Conservation (phyloP, 2,797 vertebrate species). For the Cryptoblepharus egeriae region DNA sequence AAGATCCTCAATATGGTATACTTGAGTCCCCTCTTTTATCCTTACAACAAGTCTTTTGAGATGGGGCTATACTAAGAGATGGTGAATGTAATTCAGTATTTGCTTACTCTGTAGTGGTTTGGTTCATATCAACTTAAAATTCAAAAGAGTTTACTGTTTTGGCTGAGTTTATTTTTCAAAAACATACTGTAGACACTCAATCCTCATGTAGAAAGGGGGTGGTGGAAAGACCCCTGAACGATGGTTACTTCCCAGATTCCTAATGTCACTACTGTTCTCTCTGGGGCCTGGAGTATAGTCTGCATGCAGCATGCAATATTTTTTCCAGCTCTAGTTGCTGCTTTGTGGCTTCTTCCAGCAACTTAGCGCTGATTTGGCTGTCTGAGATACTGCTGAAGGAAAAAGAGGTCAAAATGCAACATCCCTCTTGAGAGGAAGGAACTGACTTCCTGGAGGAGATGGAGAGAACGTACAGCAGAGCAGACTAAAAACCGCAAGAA, state of each 20-base stretch:
- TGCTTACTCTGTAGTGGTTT: too few relatives aligned
- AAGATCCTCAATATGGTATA: too few relatives aligned
- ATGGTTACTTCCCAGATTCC: neutral
- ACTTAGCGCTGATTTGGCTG: neutral
- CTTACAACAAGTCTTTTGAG: too few relatives aligned
- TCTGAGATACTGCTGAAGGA: neutral
- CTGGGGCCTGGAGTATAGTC: neutral
- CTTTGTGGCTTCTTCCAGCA: neutral
- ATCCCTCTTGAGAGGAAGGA: neutral
- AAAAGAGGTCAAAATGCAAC: neutral
- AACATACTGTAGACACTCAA: too few relatives aligned
- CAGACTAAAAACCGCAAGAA: neutral
- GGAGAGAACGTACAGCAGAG: neutral
- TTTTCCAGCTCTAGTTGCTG: neutral
- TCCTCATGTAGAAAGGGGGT: too few relatives aligned
- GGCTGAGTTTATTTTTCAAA: too few relatives aligned
- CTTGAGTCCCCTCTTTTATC: too few relatives aligned
- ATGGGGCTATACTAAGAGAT: too few relatives aligned
- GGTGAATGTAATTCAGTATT: too few relatives aligned
- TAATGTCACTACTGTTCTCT: neutral
- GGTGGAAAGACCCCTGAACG: too few relatives aligned
- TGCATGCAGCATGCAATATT: neutral
- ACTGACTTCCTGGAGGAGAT: rapidly evolving
- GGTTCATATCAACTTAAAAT: too few relatives aligned
- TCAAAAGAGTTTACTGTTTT: too few relatives aligned